Evolutionary conservation across 1,140 invertebrate genomes (phyloP).

Genomic region (Sycophaga agraensis): DNA sequence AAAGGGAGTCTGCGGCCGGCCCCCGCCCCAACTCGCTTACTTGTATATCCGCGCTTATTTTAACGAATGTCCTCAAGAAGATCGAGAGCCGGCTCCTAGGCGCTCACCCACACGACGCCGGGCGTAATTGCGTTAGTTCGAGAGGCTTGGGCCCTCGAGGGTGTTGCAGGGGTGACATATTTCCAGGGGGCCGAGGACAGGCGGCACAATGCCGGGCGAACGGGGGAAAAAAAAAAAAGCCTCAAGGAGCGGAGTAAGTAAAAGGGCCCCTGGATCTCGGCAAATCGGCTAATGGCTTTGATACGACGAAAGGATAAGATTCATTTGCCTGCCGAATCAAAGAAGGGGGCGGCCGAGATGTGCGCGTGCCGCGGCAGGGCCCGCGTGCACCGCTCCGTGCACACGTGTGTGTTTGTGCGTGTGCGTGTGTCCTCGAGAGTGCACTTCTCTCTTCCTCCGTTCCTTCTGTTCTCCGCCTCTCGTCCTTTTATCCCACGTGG

Average conservation of each 20-base stretch:
- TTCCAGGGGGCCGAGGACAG: slow-evolving; percentile 34
- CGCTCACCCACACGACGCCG: too few relatives aligned
- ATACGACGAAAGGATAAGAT: slow-evolving; percentile 53
- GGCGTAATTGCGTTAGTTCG: slow-evolving; percentile 41
- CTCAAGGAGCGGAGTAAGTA: too few relatives aligned
- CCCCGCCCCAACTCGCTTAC: slow-evolving; percentile 1
- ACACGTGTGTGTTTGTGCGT: too few relatives aligned
- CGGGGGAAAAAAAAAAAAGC: slow-evolving; percentile 6
- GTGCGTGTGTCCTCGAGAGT: slow-evolving; percentile 31
- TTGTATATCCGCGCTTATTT: slow-evolving; percentile 33
- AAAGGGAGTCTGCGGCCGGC: slow-evolving; percentile 9
- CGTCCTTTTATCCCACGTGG: neutral
- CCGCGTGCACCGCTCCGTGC: neutral
- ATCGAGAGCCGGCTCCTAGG: too few relatives aligned
- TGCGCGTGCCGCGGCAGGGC: too few relatives aligned
- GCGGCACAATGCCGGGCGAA: slow-evolving; percentile 3
- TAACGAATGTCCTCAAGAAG: slow-evolving; percentile 48
- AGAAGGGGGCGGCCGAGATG: slow-evolving; percentile 31
- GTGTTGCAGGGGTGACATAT: slow-evolving; percentile 45
- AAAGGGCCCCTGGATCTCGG: too few relatives aligned
- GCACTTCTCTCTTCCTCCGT: slow-evolving; percentile 7
- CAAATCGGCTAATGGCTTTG: slow-evolving; percentile 52
- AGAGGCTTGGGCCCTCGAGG: slow-evolving; percentile 38
- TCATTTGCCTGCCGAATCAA: slow-evolving; percentile 46
- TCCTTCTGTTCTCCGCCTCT: neutral